Base-by-base conservation (phyloP, 1,140 invertebrate genomes). In the Drosophila punjabiensis region DNA sequence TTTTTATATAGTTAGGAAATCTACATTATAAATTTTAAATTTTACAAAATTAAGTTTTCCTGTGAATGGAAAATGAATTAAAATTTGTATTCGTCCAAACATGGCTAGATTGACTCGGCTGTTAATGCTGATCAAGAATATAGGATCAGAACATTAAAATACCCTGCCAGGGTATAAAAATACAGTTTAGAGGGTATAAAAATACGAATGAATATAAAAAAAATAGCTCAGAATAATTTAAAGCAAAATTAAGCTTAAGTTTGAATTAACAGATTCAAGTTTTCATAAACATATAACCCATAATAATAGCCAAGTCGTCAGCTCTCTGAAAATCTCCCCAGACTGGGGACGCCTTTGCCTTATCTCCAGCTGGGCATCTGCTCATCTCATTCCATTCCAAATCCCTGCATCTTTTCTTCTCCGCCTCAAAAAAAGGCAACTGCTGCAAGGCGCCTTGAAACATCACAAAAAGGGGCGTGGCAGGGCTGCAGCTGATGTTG, bases 361-460 rank as follows among this genome's bases (percentile, higher is more conserved):
- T 89, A 89, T 89, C 85, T 71, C 30, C 61, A 63, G 65, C 60
- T 56, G 69, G 56, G 48, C 65, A 84, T 84, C 81, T 68, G 62
- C 20, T 59, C 79, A 81, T 81, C 64, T 61, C 20, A 33, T 48
- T 37, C 13, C 45, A 43, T 39, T 52, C 55, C 45, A 41, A 60
- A 32, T 66, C 18, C 30, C 35, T 58, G 55, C 20, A 28, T n/a
- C 20, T 11, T 13, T 16, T 18, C 7, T 24, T 59, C 11, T 16
- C n/a, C n/a, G 45, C 45, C 45, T 47, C 45, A 13, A 11, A 47
- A 20, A 74, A 77, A 41, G 37, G 50, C 35, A 69, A 69, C 75
- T 76, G 83, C 83, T 87, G 28, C 62, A 67, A 81, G 84, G 71
- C 81, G 81, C 65, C 56, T 67, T 53, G 24, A 24, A 37, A 74